Evolutionary conservation across 2,888 invertebrate genomes (phyloP).

Genomic region (Idaea straminata): DNA sequence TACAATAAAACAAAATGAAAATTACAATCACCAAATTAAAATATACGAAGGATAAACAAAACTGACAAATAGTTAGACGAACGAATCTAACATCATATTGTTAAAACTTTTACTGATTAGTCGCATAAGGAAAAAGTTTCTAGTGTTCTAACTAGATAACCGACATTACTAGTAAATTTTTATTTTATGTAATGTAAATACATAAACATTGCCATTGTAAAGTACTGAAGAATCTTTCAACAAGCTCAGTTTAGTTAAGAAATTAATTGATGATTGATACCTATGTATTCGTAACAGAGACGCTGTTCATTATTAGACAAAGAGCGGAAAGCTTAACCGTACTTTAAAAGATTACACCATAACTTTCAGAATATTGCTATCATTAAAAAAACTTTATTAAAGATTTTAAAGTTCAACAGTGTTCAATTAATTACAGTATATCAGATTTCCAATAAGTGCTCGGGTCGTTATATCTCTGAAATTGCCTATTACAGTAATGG

Average conservation of each 20-base stretch:
- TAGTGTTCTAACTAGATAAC: neutral
- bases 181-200: neutral
- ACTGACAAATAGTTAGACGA: constrained; percentile 24
- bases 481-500: constrained; percentile 50
- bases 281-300: constrained; percentile 3
- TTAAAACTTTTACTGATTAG: constrained; percentile 6
- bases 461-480: constrained; percentile 47
- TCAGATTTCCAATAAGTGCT: constrained; percentile 45
- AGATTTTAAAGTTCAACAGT: constrained; percentile 34
- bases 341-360: neutral
- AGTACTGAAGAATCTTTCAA: too few species aligned
- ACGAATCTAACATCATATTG: constrained; percentile 3
- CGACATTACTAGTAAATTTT: neutral
- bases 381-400: constrained; percentile 12
- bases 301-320: neutral
- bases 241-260: neutral
- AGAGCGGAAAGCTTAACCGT: neutral
- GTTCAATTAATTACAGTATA: constrained; percentile 45
- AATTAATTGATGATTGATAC: constrained; percentile 9
- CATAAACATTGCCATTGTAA: too few species aligned
- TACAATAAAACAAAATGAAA: too few species aligned
- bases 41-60: too few species aligned
- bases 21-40: too few species aligned
- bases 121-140: constrained; percentile 7
- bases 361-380: constrained; percentile 6